A percentile compares a stretch with the other conserved stretches of the same genome.
Evolutionary conservation across 2,113 vertebrate species (phyloP).

Genomic region (Daubentonia madagascariensis): DNA sequence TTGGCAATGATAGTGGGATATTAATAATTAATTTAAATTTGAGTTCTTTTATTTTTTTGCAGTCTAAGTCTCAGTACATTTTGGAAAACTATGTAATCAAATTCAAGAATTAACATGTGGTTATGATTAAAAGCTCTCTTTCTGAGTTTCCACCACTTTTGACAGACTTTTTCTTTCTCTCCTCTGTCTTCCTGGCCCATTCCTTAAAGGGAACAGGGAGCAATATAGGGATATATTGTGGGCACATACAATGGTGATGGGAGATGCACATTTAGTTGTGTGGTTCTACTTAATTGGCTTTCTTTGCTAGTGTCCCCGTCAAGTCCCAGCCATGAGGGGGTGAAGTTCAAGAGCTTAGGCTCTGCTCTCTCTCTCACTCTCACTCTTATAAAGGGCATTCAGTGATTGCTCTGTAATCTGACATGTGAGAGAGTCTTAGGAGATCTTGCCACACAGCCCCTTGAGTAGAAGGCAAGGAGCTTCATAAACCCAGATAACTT

Average conservation of each 20-base stretch:
- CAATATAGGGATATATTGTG: neutral
- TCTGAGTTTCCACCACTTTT: neutral
- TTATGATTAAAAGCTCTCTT: neutral
- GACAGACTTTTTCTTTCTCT: neutral
- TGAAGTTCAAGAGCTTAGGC: neutral
- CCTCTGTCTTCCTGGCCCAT: neutral
- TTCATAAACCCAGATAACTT: neutral
- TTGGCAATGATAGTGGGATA: neutral
- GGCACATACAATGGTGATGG: rapidly evolving
- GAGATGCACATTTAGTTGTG: neutral
- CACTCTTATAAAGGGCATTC: neutral
- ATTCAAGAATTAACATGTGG: neutral
- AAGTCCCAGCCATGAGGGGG: neutral
- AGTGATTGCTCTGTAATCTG: neutral
- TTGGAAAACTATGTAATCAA: neutral
- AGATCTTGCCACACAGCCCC: neutral
- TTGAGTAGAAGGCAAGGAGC: neutral
- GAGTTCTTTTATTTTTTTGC: too few relatives aligned
- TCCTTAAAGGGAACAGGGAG: neutral
- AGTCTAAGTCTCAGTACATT: neutral
- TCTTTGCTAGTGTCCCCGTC: neutral
- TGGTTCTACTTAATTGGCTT: neutral
- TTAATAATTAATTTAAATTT: neutral
- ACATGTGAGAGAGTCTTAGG: neutral
- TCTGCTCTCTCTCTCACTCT: neutral